Conservation (phyloP, 2,113 vertebrate genomes). For the Ia io region DNA sequence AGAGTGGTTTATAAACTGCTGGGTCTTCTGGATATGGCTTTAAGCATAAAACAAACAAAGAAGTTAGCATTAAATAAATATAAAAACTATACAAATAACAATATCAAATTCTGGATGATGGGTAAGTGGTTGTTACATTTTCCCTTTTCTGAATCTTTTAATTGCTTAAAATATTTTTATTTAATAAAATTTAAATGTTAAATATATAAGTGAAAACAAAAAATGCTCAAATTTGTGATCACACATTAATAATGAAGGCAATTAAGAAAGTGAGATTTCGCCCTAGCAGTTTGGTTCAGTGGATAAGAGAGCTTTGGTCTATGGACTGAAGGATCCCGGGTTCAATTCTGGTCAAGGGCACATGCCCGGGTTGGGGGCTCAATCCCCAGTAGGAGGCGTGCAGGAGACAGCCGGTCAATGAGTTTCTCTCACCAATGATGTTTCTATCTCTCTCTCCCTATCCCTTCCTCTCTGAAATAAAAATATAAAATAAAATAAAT, state of each 20-base stretch:
- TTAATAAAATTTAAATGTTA: slow-evolving; percentile 35
- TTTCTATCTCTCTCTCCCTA: too few species aligned
- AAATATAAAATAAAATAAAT: too few species aligned
- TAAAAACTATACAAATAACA: slow-evolving; percentile 11
- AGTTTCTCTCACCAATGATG: too few species aligned
- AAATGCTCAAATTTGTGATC: background rate
- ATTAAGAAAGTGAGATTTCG: background rate
- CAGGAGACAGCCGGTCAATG: too few species aligned
- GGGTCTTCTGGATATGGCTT: slow-evolving; percentile 99
- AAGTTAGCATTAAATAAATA: slow-evolving; percentile 33
- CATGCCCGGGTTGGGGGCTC: too few species aligned
- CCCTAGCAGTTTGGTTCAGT: too few species aligned
- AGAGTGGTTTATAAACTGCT: slow-evolving; percentile 99
- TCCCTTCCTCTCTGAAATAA: too few species aligned
- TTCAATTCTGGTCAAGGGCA: too few species aligned
- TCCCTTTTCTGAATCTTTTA: background rate
- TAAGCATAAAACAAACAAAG: slow-evolving; percentile 69
- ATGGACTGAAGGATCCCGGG: too few species aligned
- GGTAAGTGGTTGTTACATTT: background rate
- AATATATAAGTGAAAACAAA: background rate
- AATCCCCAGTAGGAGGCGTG: too few species aligned
- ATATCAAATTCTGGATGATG: background rate
- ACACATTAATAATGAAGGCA: background rate
- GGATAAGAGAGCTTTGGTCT: too few species aligned
- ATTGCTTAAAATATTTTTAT: slow-evolving; percentile 30